Percentiles rank a stretch among this genome's conserved stretches.
Conservation (phyloP, 2,888 invertebrate genomes). For the Diploptera punctata region DNA sequence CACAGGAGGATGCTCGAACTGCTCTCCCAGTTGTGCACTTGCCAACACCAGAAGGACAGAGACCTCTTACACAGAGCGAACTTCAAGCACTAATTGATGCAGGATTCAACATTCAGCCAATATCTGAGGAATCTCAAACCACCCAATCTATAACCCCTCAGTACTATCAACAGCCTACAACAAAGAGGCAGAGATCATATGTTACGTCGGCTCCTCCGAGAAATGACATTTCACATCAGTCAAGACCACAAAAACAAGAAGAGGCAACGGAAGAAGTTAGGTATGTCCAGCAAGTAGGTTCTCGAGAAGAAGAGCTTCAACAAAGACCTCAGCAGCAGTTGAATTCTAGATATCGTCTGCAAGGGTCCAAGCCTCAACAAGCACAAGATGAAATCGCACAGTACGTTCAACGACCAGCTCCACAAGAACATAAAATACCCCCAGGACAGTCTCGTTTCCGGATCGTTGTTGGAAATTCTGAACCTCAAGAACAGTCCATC, state of each 20-base stretch:
- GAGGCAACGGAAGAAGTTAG: too few species aligned
- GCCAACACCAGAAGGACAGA: slow-evolving; percentile 42
- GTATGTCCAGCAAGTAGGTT: neutral
- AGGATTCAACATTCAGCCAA: slow-evolving; percentile 42
- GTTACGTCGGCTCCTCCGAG: slow-evolving; percentile 31
- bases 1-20: neutral
- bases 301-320: neutral
- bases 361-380: neutral
- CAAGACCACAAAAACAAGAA: neutral
- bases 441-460: neutral
- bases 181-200: slow-evolving; percentile 38
- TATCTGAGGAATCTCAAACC: slow-evolving; percentile 8
- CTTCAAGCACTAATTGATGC: slow-evolving; percentile 42
- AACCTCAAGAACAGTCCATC: neutral
- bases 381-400: neutral
- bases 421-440: neutral
- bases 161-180: slow-evolving; percentile 26
- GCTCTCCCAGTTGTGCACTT: slow-evolving; percentile 41
- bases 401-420: neutral
- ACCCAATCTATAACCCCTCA: neutral
- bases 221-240: slow-evolving; percentile 20
- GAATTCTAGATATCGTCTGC: neutral
- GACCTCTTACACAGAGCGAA: slow-evolving; percentile 43
- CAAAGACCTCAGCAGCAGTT: neutral
- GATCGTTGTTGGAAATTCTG: neutral